Evolutionary conservation across 2,797 vertebrate genomes (phyloP).

Genomic region (Dromococcyx pavoninus): DNA sequence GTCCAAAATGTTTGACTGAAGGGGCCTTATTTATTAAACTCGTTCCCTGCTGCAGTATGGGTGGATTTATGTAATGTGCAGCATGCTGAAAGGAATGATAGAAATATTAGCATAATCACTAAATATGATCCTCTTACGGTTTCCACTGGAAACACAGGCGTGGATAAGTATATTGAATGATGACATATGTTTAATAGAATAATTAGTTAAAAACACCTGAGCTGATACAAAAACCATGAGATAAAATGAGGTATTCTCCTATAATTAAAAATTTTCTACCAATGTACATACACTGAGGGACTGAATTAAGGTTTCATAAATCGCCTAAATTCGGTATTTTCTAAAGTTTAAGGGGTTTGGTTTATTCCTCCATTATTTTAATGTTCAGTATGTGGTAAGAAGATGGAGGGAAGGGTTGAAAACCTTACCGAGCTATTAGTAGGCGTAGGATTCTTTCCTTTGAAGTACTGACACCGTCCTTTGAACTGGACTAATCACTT

Average conservation of each 20-base stretch:
- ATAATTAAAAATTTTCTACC: not conserved
- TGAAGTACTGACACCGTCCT: not conserved
- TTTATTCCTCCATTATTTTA: not conserved
- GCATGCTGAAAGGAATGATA: slow-evolving; percentile 85
- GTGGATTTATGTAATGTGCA: slow-evolving; percentile 84
- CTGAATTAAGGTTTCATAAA: not conserved
- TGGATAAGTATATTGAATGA: not conserved
- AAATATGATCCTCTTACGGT: slow-evolving; percentile 13
- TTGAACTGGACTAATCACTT: not conserved
- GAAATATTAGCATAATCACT: slow-evolving; percentile 58
- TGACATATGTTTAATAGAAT: slow-evolving; percentile 4
- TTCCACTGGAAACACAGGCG: not conserved
- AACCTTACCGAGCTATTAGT: not conserved
- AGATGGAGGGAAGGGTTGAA: not conserved
- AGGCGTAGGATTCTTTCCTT: not conserved
- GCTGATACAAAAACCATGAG: not conserved
- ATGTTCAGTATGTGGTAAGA: not conserved
- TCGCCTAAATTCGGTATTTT: not conserved
- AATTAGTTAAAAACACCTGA: slow-evolving; percentile 9
- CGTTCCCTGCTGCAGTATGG: slow-evolving; percentile 81
- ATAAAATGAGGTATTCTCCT: not conserved
- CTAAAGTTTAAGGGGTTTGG: not conserved
- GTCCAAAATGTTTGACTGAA: slow-evolving; percentile 83
- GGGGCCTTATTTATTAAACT: slow-evolving; percentile 85
- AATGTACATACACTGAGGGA: not conserved